These are phyloP conservation scores for Aegithalos caudatus DNA, from an alignment of 2,113 vertebrate genomes.

Conservation along the genomic window DNA sequence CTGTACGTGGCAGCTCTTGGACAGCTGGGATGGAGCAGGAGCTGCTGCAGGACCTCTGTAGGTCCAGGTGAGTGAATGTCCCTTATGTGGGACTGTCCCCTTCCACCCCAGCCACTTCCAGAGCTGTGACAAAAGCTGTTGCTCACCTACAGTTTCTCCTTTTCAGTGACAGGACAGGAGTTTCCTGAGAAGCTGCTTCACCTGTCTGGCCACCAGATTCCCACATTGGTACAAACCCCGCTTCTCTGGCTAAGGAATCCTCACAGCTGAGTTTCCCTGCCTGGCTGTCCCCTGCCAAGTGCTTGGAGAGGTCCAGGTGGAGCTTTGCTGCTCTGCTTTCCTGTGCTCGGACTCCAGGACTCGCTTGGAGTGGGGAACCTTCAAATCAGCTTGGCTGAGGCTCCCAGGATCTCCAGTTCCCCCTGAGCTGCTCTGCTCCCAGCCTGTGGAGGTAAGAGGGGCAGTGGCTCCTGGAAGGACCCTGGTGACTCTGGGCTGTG, in stretches of 20 bases:
- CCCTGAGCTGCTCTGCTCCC: background rate
- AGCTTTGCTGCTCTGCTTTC: background rate
- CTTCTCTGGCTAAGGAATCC: background rate
- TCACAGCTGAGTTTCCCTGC: background rate
- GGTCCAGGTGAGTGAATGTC: background rate
- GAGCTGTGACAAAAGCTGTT: background rate
- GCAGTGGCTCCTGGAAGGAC: background rate
- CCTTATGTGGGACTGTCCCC: accelerated
- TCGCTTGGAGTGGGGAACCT: background rate
- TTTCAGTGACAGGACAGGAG: background rate
- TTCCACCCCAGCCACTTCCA: background rate
- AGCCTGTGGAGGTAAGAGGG: background rate
- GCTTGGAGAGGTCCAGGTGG: background rate
- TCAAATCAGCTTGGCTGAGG: accelerated
- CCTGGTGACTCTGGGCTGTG: background rate
- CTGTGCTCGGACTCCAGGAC: background rate
- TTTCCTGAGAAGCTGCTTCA: background rate
- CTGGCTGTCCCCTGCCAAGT: background rate
- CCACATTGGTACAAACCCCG: background rate
- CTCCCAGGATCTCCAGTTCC: background rate
- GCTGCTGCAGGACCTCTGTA: background rate
- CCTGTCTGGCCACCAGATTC: background rate
- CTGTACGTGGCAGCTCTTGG: accelerated
- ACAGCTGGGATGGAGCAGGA: background rate
- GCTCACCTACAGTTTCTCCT: background rate